These are phyloP conservation scores for Rhinatrema bivittatum DNA, from an alignment of 2,797 vertebrate species.

Conservation along the genomic window DNA sequence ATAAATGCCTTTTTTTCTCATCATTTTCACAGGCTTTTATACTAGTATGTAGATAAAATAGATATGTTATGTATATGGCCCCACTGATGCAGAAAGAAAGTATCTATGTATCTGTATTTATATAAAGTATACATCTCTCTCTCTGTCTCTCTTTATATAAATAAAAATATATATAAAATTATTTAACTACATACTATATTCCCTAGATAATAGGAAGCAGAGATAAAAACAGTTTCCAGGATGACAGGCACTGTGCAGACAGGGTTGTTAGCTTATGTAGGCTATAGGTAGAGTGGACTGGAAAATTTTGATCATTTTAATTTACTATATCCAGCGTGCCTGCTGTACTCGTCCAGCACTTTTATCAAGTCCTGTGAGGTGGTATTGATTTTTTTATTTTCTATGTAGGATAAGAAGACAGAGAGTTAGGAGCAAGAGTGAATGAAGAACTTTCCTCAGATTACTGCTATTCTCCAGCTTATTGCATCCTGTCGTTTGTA, in stretches of 20 bases:
- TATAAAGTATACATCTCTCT: too few species aligned
- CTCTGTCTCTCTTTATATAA: too few species aligned
- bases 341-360: slow-evolving; percentile 76
- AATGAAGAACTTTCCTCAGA: slow-evolving; percentile 98
- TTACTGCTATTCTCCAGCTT: slow-evolving; percentile 93
- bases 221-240: slow-evolving; percentile 58
- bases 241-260: slow-evolving; percentile 81
- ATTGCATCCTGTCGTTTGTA: slow-evolving; percentile 98
- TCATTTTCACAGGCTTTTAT: too few species aligned
- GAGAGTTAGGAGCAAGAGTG: slow-evolving; percentile 92
- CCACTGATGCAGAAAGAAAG: too few species aligned
- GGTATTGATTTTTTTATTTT: slow-evolving; percentile 99
- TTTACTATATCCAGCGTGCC: slow-evolving; percentile 91
- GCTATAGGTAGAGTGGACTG: slow-evolving; percentile 84
- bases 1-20: too few species aligned
- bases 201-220: slow-evolving; percentile 47
- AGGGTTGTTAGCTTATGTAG: slow-evolving; percentile 90
- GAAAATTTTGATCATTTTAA: slow-evolving; percentile 99
- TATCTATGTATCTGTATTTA: too few species aligned
- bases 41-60: too few species aligned
- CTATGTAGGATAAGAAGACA: slow-evolving; percentile 98
- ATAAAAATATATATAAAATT: too few species aligned
- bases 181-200: too few species aligned
- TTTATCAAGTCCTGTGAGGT: slow-evolving; percentile 92
- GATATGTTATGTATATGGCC: too few species aligned